Evolutionary conservation across 2,113 vertebrate genomes (phyloP).

Genomic region (Tenrec ecaudatus): DNA sequence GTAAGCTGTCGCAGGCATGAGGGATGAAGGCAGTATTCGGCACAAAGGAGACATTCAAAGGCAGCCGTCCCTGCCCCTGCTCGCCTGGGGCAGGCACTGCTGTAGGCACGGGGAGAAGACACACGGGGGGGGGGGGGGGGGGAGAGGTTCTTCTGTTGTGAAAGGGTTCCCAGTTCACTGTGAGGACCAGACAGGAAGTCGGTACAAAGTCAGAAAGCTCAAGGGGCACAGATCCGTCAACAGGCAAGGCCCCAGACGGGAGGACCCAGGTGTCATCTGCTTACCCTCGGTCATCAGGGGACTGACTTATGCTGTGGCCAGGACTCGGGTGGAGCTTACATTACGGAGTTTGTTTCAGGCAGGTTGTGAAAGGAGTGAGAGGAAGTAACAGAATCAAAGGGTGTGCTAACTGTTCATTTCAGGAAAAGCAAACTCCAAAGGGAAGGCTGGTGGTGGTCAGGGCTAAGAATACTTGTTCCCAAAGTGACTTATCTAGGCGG

Average conservation of each 20-base stretch:
- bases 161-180: neutral
- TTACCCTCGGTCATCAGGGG: neutral
- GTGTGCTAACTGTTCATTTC: neutral
- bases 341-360: neutral
- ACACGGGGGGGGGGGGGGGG: too few species aligned
- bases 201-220: neutral
- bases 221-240: neutral
- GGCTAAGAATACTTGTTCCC: neutral
- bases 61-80: rapidly evolving
- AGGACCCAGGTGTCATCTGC: neutral
- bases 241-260: neutral
- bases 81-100: neutral
- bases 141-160: neutral
- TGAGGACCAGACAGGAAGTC: neutral
- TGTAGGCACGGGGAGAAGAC: neutral
- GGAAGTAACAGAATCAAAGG: slow-evolving; percentile 11
- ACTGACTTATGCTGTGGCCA: neutral
- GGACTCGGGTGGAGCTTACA: neutral
- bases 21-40: neutral
- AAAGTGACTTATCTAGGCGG: slow-evolving; percentile 1
- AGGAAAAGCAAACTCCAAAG: neutral
- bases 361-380: neutral
- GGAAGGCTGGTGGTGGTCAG: too few species aligned
- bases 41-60: neutral
- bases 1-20: neutral